Evolutionary conservation across 2,797 vertebrate species (phyloP).

Genomic region (Paratrypauchen microcephalus): DNA sequence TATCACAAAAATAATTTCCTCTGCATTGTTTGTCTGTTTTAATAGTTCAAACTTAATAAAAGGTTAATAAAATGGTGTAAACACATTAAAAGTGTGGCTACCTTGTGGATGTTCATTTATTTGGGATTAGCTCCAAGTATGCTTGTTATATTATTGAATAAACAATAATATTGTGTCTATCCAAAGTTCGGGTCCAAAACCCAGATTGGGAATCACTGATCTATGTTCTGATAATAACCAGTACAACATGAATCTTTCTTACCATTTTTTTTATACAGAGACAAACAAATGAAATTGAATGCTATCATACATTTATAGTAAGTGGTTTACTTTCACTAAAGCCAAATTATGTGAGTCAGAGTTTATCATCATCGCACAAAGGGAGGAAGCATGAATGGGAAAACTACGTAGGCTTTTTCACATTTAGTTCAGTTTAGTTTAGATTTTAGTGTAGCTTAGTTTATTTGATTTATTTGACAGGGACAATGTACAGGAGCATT

Average conservation of each 20-base stretch:
- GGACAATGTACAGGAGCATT: no score
- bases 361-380: background rate
- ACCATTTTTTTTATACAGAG: background rate
- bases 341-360: background rate
- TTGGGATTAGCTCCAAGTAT: background rate
- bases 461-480: no score
- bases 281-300: background rate
- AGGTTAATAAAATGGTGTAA: slow-evolving; percentile 2
- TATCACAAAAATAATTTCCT: slow-evolving; percentile 5
- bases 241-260: background rate
- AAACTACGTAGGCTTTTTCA: background rate
- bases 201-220: no score
- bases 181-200: no score
- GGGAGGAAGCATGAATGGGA: background rate
- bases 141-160: background rate
- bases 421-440: no score
- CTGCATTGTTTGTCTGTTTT: background rate
- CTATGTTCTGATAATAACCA: background rate
- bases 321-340: background rate
- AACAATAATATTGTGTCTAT: background rate
- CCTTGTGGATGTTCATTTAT: background rate
- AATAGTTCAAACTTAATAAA: background rate
- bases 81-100: background rate
- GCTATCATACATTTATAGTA: no score
- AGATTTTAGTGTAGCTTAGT: no score